These are phyloP conservation scores for Mormyrops boulengeri DNA, from an alignment of 2,797 vertebrate genomes.

Conservation along the genomic window DNA sequence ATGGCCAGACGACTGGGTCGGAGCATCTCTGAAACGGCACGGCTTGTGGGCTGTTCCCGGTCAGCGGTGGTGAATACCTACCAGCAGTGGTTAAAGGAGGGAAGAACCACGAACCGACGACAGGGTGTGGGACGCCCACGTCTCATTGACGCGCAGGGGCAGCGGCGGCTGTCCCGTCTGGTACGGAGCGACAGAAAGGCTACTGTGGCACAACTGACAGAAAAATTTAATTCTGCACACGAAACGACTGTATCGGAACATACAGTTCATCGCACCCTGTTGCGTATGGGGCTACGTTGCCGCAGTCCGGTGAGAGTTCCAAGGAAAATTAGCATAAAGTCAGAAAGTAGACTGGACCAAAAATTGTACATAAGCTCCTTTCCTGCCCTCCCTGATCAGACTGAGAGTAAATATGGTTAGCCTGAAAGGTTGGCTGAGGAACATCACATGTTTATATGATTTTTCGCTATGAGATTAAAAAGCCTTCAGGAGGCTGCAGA, in stretches of 20 bases:
- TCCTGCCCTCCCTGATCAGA: neutral
- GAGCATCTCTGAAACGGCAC: neutral
- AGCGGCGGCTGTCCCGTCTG: neutral
- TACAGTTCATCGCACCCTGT: neutral
- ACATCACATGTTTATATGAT: neutral
- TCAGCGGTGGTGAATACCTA: neutral
- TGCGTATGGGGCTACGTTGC: neutral
- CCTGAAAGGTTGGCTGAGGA: neutral
- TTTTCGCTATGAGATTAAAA: neutral
- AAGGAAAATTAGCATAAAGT: neutral
- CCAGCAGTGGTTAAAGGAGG: neutral
- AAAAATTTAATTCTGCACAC: slow-evolving; percentile 1
- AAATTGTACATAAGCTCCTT: neutral
- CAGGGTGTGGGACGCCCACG: neutral
- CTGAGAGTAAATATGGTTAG: neutral
- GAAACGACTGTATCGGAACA: neutral
- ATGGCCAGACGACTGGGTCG: neutral
- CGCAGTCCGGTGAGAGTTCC: neutral
- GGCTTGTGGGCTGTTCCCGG: neutral
- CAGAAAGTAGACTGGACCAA: neutral
- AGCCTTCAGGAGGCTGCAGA: neutral
- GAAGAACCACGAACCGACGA: neutral
- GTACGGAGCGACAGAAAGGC: neutral
- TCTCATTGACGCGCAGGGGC: neutral
- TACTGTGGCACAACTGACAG: neutral